Evolutionary conservation across 2,888 invertebrate genomes (phyloP).

Genomic region (Leucania comma): DNA sequence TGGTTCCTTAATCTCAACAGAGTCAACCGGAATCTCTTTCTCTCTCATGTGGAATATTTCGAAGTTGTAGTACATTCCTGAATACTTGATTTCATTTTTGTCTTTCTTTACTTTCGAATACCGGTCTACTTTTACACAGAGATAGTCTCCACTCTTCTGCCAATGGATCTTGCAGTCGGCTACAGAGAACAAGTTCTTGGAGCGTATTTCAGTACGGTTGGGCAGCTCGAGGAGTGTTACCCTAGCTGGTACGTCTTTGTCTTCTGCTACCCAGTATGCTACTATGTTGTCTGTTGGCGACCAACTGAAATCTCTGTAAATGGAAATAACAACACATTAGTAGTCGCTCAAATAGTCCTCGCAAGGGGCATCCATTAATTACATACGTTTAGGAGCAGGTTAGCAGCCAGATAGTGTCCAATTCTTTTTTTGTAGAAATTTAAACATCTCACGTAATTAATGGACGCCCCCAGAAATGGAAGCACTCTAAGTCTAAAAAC

Average conservation of each 20-base stretch:
- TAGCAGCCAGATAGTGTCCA: no score
- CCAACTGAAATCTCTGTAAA: constrained; percentile 97
- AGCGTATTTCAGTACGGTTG: constrained; percentile 96
- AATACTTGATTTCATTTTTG: constrained; percentile 97
- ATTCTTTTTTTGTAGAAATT: no score
- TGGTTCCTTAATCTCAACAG: constrained; percentile 98
- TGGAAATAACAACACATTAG: background rate
- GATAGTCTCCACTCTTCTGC: constrained; percentile 99
- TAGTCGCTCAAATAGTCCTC: background rate
- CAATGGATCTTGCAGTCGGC: constrained; percentile 99
- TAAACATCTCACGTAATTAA: no score
- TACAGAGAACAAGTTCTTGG: constrained; percentile 99
- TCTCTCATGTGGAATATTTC: constrained; percentile 99
- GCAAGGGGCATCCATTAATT: no score
- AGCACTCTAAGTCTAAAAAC: no score
- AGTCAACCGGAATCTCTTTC: constrained; percentile 99
- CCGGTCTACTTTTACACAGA: constrained; percentile 97
- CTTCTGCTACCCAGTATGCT: constrained; percentile 99
- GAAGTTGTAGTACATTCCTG: constrained; percentile 99
- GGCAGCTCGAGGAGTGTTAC: constrained; percentile 98
- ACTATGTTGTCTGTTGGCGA: constrained; percentile 99
- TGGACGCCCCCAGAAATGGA: no score
- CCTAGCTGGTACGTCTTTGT: constrained; percentile 98
- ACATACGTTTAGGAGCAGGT: no score
- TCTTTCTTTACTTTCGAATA: constrained; percentile 98